phyloP scores from a whole-genome alignment of 2,888 invertebrate species.

The Acanthosepion pharaonis region DNA sequence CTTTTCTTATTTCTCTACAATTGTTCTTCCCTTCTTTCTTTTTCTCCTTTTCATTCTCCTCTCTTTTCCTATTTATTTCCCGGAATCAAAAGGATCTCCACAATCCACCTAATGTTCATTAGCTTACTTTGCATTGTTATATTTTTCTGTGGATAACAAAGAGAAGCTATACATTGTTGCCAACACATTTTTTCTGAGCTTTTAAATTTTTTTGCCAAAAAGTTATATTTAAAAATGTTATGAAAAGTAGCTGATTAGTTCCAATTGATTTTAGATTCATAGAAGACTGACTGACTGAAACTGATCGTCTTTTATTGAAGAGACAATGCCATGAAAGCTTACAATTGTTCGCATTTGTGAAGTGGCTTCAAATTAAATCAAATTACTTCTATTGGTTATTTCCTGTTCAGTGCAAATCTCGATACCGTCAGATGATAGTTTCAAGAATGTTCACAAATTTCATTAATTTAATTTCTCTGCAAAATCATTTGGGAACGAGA shows the following conservation, averaged over 20 bases:
- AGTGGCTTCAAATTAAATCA: no score
- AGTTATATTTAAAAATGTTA: not conserved
- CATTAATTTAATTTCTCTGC: not conserved
- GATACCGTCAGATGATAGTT: not conserved
- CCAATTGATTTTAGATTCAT: not conserved
- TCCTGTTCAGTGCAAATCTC: not conserved
- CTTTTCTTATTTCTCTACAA: not conserved
- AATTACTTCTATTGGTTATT: not conserved
- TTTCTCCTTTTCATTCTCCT: not conserved
- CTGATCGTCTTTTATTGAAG: not conserved
- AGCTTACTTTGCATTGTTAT: not conserved
- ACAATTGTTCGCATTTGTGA: not conserved
- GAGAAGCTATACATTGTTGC: not conserved
- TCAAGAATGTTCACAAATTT: not conserved
- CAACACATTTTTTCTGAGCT: not conserved
- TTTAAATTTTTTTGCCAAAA: not conserved
- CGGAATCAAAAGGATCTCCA: not conserved
- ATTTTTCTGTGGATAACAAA: not conserved
- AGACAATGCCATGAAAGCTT: not conserved
- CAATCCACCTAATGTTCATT: not conserved
- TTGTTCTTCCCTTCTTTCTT: not conserved
- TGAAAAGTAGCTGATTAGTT: conserved; percentile 1
- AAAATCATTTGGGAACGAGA: not conserved
- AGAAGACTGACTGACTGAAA: not conserved
- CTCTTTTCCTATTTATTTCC: not conserved